Percentiles rank a stretch among this genome's conserved stretches.
phyloP scores from a whole-genome alignment of 2,797 vertebrate species.

The Falco columbarius region DNA sequence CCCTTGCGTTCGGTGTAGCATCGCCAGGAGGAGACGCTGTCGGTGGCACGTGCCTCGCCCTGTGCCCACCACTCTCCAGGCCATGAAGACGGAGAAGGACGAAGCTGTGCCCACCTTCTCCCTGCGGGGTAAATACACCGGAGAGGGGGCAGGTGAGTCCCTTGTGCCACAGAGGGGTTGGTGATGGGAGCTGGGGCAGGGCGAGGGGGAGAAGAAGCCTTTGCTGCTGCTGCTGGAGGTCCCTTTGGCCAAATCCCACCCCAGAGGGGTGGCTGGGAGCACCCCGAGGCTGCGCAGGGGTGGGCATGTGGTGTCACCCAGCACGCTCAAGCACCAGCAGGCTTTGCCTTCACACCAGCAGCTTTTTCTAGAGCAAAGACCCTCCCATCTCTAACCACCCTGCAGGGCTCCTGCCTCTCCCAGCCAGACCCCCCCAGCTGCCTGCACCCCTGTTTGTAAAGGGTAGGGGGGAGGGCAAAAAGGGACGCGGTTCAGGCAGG shows the following conservation, averaged over 20 bases:
- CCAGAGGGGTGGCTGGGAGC: background rate
- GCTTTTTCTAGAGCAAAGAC: background rate
- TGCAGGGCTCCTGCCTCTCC: background rate
- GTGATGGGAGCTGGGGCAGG: accelerated
- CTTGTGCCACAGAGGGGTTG: accelerated
- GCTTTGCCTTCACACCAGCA: background rate
- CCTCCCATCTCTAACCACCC: background rate
- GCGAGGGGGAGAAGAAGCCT: background rate
- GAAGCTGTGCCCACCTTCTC: conserved; percentile 23
- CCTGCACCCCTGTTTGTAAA: background rate
- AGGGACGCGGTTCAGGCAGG: background rate
- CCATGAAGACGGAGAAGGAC: conserved; percentile 49
- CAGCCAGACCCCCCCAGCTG: background rate
- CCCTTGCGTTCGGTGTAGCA: background rate
- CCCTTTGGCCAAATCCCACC: background rate
- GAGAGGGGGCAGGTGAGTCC: conserved; percentile 21
- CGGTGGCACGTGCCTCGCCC: background rate
- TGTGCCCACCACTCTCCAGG: background rate
- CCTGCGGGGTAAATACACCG: conserved; percentile 26
- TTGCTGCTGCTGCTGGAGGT: background rate
- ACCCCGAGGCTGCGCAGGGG: background rate
- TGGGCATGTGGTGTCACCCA: background rate
- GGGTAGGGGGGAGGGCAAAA: background rate
- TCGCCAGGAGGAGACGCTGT: background rate
- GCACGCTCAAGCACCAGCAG: accelerated